Percentiles rank a stretch among this genome's conserved stretches.
Conservation (phyloP, 2,797 vertebrate species). For the Nannoperca obscura region DNA sequence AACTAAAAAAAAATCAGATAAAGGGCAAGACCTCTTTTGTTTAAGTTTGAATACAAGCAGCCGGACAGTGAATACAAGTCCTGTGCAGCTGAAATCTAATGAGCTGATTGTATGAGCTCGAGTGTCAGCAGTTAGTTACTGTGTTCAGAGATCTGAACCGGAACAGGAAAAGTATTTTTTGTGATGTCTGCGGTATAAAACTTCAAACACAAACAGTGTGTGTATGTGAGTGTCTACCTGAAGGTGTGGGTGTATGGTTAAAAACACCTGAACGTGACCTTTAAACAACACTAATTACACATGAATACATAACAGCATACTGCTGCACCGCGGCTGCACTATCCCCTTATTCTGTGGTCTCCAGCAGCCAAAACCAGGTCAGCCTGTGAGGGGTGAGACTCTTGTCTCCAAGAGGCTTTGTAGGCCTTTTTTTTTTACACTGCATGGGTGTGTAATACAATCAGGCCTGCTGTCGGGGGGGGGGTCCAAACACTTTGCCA, state of each 20-base stretch:
- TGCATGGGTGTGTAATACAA: no score
- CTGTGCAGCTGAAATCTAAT: constrained; percentile 54
- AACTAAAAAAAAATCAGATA: constrained; percentile 51
- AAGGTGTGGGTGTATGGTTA: constrained; percentile 11
- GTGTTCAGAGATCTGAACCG: constrained; percentile 29
- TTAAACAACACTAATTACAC: constrained; percentile 37
- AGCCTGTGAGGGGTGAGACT: constrained; percentile 11
- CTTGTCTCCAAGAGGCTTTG: background rate
- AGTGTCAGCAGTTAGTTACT: constrained; percentile 45
- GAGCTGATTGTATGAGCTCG: constrained; percentile 44
- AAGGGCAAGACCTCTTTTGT: constrained; percentile 67
- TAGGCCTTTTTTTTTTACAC: no score
- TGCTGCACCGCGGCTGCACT: background rate
- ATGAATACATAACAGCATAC: background rate
- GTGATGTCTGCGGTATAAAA: constrained; percentile 2
- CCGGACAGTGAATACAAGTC: constrained; percentile 42
- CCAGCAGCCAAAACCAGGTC: constrained; percentile 41
- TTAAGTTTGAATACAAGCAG: constrained; percentile 50
- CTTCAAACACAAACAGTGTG: background rate
- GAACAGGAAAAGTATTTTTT: constrained; percentile 37
- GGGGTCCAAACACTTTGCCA: no score
- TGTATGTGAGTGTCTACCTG: background rate
- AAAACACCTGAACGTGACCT: constrained; percentile 42
- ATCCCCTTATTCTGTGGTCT: constrained; percentile 18
- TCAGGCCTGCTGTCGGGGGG: no score